Percentiles rank a stretch among this genome's conserved stretches.
Evolutionary conservation across 2,797 vertebrate species (phyloP).

Genomic region (Brachyrhaphis roseni): DNA sequence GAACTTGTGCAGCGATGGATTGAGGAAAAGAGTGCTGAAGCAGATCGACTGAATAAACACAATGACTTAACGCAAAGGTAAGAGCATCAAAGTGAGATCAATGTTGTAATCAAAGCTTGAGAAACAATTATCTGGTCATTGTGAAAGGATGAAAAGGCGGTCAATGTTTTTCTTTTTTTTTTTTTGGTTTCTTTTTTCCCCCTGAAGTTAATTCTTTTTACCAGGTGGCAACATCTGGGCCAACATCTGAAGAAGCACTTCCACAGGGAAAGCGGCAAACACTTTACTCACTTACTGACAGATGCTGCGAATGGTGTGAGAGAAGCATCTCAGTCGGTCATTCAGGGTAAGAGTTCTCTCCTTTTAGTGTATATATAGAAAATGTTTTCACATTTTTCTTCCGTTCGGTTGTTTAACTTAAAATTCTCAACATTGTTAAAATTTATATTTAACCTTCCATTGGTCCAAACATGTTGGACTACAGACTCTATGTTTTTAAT

Average conservation of each 20-base stretch:
- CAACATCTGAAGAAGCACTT: conserved; percentile 70
- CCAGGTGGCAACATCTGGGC: conserved; percentile 78
- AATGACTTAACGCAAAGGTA: conserved; percentile 76
- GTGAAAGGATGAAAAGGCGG: background rate
- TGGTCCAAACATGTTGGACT: background rate
- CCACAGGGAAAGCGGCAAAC: conserved; percentile 32
- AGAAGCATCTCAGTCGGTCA: conserved; percentile 24
- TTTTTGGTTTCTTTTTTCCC: background rate
- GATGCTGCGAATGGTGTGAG: conserved; percentile 17
- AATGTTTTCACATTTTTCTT: background rate
- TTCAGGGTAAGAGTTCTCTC: conserved; percentile 29
- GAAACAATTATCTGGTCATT: background rate
- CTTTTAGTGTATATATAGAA: background rate
- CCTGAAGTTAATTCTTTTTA: background rate
- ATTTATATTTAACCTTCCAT: background rate
- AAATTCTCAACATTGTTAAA: background rate
- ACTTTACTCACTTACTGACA: background rate
- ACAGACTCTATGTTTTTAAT: background rate
- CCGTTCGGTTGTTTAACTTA: background rate
- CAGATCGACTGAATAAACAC: conserved; percentile 75
- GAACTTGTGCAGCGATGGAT: conserved; percentile 77
- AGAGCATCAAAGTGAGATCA: background rate
- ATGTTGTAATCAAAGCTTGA: background rate
- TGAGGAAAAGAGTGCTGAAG: conserved; percentile 77
- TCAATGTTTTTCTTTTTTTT: background rate